A percentile compares a stretch with the other conserved stretches of the same genome.
phyloP scores from a whole-genome alignment of 2,113 vertebrate species.

The Hirundichthys speculiger region DNA sequence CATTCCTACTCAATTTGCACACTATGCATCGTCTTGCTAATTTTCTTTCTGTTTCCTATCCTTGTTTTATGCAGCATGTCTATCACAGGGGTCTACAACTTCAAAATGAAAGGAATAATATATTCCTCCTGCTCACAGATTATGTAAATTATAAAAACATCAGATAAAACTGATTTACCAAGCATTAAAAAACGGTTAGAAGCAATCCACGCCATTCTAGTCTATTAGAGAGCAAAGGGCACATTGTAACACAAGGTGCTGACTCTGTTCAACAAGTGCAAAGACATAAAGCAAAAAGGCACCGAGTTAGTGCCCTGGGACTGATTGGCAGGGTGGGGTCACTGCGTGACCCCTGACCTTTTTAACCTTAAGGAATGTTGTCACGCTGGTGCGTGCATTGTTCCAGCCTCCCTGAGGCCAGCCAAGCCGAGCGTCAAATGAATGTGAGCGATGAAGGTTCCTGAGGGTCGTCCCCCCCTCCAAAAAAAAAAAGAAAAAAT shows the following conservation, averaged over 20 bases:
- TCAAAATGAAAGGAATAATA: conserved; percentile 8
- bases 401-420: conserved; percentile 68
- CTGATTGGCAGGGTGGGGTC: conserved; percentile 76
- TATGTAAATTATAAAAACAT: neutral
- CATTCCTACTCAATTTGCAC: neutral
- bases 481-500: conserved; percentile 23
- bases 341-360: conserved; percentile 67
- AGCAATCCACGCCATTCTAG: conserved; percentile 13
- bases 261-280: conserved; percentile 74
- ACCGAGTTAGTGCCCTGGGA: conserved; percentile 61
- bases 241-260: conserved; percentile 65
- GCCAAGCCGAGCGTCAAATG: conserved; percentile 60
- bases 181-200: conserved; percentile 12
- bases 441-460: conserved; percentile 63
- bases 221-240: conserved; percentile 67
- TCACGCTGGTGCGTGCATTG: conserved; percentile 75
- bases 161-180: conserved; percentile 7
- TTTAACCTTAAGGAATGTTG: conserved; percentile 78
- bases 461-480: conserved; percentile 33
- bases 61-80: neutral
- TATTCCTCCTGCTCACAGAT: neutral
- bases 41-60: neutral
- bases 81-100: neutral
- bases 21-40: conserved; percentile 10
- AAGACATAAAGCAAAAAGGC: conserved; percentile 68